Base-by-base conservation (phyloP, 2,113 vertebrate genomes). In the Nothocercus nigrocapillus region DNA sequence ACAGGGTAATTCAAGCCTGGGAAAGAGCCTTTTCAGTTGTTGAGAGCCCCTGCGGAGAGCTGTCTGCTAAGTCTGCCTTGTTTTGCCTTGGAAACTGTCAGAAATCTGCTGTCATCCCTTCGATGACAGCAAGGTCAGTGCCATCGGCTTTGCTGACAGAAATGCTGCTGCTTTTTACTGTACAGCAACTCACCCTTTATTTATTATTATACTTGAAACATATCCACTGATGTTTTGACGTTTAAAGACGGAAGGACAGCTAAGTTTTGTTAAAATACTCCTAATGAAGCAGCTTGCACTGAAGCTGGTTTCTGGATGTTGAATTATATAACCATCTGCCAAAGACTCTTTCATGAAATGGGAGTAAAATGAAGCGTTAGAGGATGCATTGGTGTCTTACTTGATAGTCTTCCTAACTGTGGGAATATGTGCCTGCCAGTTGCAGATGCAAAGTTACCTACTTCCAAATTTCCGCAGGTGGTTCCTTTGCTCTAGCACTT, bases 1-100 rank as follows among this genome's bases (percentile, higher is more conserved):
- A 88, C 8, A 70, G 62, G 85, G 82, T 92, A 82, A 80, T 67
- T 85, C 85, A 89, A 19, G 54, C 79, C 88, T 93, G 82, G 87
- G 91, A 94, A 96, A 93, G 84, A 95, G 86, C 88, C 74, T 92
- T 82, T 58, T 12, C 76, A 82, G 45, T 94, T 96, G 54, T 95
- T 90, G 66, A 73, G 63, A 88, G 56, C 56, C 44, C 76, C 62
- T 64, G 25, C 54, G 81, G 58, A 88, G 88, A 84, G 27, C 44
- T 85, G 78, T 82, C 89, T 94, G 81, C 82, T 83, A 69, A 24
- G 25, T 83, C 93, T 95, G 61, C 62, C 64, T 77, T 82, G 38
- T 63, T 93, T 75, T 93, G 32, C 91, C 79, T 77, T 89, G 64
- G 91, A 96, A 59, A 93, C 54, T 77, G 70, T 97, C 40, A 81